Percentiles rank a stretch among this genome's conserved stretches.
phyloP scores from a whole-genome alignment of 2,113 vertebrate genomes.

The Trichechus manatus region DNA sequence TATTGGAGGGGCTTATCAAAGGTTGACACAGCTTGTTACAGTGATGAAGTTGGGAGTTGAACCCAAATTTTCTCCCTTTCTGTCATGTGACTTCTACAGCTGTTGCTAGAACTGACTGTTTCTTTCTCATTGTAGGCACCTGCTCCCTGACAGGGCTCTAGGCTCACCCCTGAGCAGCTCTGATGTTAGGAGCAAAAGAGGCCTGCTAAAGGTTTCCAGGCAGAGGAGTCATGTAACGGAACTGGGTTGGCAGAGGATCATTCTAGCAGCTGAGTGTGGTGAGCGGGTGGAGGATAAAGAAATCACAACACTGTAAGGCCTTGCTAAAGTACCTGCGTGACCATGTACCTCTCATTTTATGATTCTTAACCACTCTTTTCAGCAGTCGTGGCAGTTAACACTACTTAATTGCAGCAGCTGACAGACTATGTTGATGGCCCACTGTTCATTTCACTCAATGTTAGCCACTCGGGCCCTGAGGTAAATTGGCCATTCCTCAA shows the following conservation, averaged over 20 bases:
- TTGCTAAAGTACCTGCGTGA: background rate
- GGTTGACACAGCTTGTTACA: background rate
- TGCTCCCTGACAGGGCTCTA: background rate
- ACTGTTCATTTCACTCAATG: slow-evolving; percentile 50
- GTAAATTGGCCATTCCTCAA: slow-evolving; percentile 42
- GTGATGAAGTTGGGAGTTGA: background rate
- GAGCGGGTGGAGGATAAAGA: slow-evolving; percentile 41
- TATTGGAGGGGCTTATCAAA: background rate
- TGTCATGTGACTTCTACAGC: background rate
- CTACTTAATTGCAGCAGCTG: slow-evolving; percentile 57
- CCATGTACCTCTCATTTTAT: background rate
- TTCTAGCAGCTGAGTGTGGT: slow-evolving; percentile 1
- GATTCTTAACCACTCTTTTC: background rate
- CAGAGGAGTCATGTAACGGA: background rate
- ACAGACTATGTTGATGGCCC: background rate
- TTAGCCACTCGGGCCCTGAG: slow-evolving; percentile 21
- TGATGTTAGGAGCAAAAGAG: background rate
- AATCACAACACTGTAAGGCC: background rate
- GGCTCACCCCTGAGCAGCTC: background rate
- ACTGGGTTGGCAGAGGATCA: background rate
- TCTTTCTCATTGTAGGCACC: slow-evolving; percentile 5
- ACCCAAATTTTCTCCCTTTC: background rate
- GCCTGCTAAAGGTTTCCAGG: slow-evolving; percentile 5
- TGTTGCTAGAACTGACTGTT: slow-evolving; percentile 22
- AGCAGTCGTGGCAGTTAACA: background rate